These are phyloP conservation scores for Spermophilus dauricus DNA, from an alignment of 2,113 vertebrate species.

Conservation along the genomic window DNA sequence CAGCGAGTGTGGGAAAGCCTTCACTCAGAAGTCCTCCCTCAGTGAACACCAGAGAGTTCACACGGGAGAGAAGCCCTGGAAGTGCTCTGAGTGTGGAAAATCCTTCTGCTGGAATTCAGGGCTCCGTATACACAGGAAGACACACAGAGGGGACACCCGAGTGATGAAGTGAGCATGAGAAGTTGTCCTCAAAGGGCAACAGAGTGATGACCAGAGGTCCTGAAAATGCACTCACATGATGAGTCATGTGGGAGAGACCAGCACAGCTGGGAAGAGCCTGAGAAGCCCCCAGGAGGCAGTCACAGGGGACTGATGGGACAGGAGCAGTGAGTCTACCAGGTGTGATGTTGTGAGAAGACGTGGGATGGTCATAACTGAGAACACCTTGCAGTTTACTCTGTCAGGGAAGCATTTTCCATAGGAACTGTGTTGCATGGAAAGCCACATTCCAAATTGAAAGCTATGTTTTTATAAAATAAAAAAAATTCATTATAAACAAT, in stretches of 20 bases:
- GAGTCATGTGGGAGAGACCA: neutral
- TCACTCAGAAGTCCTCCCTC: slow-evolving; percentile 80
- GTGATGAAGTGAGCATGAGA: neutral
- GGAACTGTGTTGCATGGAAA: neutral
- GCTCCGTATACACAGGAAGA: slow-evolving; percentile 80
- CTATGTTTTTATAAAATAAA: slow-evolving; percentile 37
- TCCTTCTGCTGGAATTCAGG: slow-evolving; percentile 82
- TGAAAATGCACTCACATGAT: neutral
- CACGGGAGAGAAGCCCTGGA: slow-evolving; percentile 77
- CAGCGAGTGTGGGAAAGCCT: slow-evolving; percentile 77
- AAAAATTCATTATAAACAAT: neutral
- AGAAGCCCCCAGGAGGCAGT: neutral
- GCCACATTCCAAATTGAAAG: slow-evolving; percentile 35
- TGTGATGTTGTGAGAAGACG: neutral
- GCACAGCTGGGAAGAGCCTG: neutral
- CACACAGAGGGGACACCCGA: slow-evolving; percentile 54
- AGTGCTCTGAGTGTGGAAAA: slow-evolving; percentile 81
- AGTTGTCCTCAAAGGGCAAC: neutral
- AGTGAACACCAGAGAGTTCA: slow-evolving; percentile 81
- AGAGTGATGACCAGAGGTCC: neutral
- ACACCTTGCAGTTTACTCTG: neutral
- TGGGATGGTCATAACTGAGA: neutral
- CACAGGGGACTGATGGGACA: neutral
- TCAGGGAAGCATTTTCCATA: neutral
- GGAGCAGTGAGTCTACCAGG: neutral